Evolutionary conservation across 2,797 vertebrate genomes (phyloP).

Genomic region (Natrix natrix): DNA sequence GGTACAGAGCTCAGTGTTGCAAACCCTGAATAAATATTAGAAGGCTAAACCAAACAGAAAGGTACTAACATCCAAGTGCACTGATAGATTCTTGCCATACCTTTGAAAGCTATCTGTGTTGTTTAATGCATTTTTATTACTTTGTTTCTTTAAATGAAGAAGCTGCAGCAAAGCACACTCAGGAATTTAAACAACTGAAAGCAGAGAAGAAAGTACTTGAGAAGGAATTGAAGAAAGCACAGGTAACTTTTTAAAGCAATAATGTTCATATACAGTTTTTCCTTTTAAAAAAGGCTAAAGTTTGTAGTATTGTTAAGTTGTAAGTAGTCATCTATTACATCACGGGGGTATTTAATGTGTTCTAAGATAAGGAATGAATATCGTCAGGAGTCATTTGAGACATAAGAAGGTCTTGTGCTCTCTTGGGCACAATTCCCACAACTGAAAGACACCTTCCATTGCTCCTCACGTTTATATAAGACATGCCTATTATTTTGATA

Average conservation of each 20-base stretch:
- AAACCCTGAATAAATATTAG: background rate
- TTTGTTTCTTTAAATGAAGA: constrained; percentile 69
- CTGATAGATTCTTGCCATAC: background rate
- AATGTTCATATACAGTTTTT: background rate
- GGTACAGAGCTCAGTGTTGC: background rate
- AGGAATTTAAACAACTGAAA: constrained; percentile 80
- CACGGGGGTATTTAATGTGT: background rate
- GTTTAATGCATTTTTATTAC: background rate
- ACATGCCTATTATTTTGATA: no score
- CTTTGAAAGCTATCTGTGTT: constrained; percentile 9
- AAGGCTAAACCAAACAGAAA: constrained; percentile 17
- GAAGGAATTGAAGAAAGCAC: constrained; percentile 81
- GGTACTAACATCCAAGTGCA: background rate
- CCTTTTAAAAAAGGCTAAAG: background rate
- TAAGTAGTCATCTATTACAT: background rate
- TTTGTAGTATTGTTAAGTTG: background rate
- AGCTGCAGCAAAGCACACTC: constrained; percentile 72
- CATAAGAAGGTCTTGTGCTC: background rate
- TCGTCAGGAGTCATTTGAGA: background rate
- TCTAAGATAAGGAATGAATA: background rate
- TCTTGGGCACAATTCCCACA: background rate
- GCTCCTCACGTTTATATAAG: background rate
- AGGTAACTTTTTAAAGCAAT: constrained; percentile 59
- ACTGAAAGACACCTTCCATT: background rate
- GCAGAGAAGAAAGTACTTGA: constrained; percentile 83